Base-by-base conservation (phyloP, 2,888 invertebrate species). In the Aradus depressus region DNA sequence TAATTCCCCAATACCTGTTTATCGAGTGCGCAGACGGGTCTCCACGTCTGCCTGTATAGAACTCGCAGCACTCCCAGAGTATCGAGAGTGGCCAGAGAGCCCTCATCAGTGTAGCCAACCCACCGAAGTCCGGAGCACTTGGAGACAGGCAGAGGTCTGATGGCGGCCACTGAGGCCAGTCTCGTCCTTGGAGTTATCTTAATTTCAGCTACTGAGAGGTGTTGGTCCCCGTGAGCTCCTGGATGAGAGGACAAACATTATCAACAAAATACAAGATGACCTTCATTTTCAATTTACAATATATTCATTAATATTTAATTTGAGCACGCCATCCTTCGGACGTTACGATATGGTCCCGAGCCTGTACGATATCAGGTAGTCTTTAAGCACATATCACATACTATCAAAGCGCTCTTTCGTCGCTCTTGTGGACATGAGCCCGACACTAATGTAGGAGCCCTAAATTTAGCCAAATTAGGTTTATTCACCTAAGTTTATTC, bases 41-140 rank as follows among this genome's bases (percentile, higher is more conserved):
- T 74, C 95, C 95, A 95, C 4, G 79, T 70, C 32, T 76, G 77
- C 47, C 80, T 79, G 51, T 77, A 70, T 57, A 81, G 79, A 61
- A 92, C 67, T 50, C 82, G 75, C 25, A 95, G 65, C 44, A 81
- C 66, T 0, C 93, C 93, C 31, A 76, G 72, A 4, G 80, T 80
- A 69, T 96, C 95, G 64, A 77, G 74, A 16, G 80, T 72, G 23
- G 79, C 76, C 0, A 90, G 85, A 1, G 89, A 83, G 0, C 90
- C 89, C 53, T 77, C 76, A 64, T 89, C 90, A 0, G 84, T 79
- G 59, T 84, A 80, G 14, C 84, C 95, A 59, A 84, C 60, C 90
- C 90, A 91, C 28, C 72, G 67, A 25, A 90, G 67, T 57, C 75
- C 76, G 1, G 79, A 71, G 42, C 76, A 75, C 1, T 83, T 80